A percentile compares a stretch with the other conserved stretches of the same genome.
Evolutionary conservation across 1,140 invertebrate species (phyloP).

Genomic region (Lamellibrachia luymesi): DNA sequence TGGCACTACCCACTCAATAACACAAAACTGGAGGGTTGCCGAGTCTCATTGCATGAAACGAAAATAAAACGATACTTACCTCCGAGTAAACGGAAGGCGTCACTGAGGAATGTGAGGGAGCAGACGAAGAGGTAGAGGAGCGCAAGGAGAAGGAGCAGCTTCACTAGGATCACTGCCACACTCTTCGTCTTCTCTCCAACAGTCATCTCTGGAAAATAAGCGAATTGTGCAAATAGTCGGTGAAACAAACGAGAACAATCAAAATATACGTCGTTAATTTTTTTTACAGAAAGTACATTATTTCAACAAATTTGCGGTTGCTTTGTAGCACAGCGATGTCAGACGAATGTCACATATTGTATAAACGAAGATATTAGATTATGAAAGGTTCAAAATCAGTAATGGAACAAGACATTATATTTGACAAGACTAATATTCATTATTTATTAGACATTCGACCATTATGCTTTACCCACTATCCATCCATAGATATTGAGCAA

Average conservation of each 20-base stretch:
- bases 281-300: background rate
- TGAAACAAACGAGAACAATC: background rate
- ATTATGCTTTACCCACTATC: background rate
- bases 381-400: background rate
- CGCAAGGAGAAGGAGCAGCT: slow-evolving; percentile 49
- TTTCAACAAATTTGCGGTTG: background rate
- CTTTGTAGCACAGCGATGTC: background rate
- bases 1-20: background rate
- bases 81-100: slow-evolving; percentile 63
- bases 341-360: background rate
- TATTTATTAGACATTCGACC: background rate
- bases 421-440: background rate
- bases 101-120: slow-evolving; percentile 63
- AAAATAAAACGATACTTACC: slow-evolving; percentile 43
- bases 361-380: too few relatives aligned
- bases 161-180: slow-evolving; percentile 10
- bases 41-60: background rate
- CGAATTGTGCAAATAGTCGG: background rate
- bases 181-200: background rate
- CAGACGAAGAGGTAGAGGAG: slow-evolving; percentile 66
- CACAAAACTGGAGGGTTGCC: background rate
- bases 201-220: background rate
- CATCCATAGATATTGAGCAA: too few relatives aligned
- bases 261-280: background rate
- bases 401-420: background rate